Conservation (phyloP, 2,113 vertebrate genomes). For the Platysteira castanea region DNA sequence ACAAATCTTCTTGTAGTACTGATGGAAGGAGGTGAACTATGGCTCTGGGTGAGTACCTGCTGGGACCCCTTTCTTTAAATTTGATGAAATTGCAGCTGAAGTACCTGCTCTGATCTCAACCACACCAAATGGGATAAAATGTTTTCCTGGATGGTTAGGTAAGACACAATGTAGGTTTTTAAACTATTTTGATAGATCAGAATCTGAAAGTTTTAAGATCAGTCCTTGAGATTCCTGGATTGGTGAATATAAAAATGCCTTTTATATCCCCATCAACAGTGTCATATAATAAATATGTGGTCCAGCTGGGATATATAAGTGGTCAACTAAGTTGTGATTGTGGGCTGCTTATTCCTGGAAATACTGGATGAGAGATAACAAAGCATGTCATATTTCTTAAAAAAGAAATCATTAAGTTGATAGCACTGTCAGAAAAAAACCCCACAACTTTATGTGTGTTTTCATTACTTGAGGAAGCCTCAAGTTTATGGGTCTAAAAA, state of each 20-base stretch:
- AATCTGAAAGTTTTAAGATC: neutral
- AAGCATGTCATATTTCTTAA: neutral
- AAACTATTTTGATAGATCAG: neutral
- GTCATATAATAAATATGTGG: neutral
- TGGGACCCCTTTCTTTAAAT: neutral
- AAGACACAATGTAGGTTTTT: neutral
- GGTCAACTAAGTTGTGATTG: neutral
- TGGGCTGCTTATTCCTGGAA: neutral
- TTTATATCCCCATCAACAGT: neutral
- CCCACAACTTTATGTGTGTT: fast-evolving
- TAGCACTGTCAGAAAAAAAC: neutral
- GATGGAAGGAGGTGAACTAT: neutral
- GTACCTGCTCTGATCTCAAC: neutral
- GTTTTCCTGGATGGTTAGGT: neutral
- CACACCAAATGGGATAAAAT: neutral
- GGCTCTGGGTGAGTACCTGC: neutral
- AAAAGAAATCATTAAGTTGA: neutral
- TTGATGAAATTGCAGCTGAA: neutral
- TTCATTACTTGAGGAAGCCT: neutral
- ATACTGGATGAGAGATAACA: neutral
- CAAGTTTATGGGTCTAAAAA: neutral
- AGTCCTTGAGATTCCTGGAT: neutral
- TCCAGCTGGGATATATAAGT: neutral
- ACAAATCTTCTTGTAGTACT: neutral
- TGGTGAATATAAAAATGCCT: neutral